Evolutionary conservation across 2,113 vertebrate species (phyloP).

Genomic region (Okapia johnstoni): DNA sequence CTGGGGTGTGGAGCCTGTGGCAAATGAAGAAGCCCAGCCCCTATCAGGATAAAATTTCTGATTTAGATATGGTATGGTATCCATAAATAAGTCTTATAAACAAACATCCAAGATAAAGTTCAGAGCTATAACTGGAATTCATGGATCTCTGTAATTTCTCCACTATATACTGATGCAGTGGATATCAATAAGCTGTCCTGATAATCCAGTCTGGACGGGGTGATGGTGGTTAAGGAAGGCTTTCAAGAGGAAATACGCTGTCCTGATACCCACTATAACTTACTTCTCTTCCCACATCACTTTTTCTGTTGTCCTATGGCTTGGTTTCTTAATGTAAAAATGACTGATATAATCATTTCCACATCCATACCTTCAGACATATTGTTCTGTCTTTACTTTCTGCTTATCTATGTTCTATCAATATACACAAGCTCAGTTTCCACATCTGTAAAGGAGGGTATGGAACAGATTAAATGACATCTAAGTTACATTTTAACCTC

Average conservation of each 20-base stretch:
- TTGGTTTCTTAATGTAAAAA: not conserved
- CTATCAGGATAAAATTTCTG: not conserved
- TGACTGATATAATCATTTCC: not conserved
- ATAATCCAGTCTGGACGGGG: rapidly evolving
- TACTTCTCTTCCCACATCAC: not conserved
- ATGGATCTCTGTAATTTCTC: not conserved
- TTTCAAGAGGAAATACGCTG: not conserved
- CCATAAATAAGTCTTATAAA: not conserved
- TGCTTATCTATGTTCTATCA: not conserved
- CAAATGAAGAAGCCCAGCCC: not conserved
- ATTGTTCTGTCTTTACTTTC: not conserved
- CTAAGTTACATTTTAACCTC: not conserved
- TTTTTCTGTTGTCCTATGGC: not conserved
- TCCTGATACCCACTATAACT: not conserved
- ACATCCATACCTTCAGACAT: not conserved
- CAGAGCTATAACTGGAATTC: not conserved
- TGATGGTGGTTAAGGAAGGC: not conserved
- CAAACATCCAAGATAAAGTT: not conserved
- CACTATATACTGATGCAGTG: rapidly evolving
- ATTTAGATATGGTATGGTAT: not conserved
- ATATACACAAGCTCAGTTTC: not conserved
- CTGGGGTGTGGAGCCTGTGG: rapidly evolving
- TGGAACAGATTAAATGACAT: not conserved
- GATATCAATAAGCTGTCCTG: not conserved
- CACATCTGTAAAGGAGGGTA: not conserved